phyloP scores from a whole-genome alignment of 2,888 invertebrate genomes.

The Protodeltote pygarga region DNA sequence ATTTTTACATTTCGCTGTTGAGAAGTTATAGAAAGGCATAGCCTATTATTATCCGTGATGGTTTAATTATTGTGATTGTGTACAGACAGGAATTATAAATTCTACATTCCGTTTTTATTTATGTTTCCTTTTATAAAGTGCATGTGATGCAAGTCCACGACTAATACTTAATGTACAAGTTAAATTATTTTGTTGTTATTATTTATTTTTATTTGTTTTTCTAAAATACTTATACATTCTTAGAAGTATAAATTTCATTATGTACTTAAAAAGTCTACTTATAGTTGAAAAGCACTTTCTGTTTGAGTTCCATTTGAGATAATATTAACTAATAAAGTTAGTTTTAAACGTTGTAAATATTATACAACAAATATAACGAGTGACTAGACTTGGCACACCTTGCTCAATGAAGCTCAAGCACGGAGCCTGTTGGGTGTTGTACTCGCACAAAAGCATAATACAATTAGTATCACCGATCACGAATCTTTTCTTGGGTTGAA shows the following conservation, averaged over 20 bases:
- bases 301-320: slow-evolving; percentile 52
- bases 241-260: slow-evolving; percentile 52
- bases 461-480: slow-evolving; percentile 46
- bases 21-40: slow-evolving; percentile 80
- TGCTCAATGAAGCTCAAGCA: slow-evolving; percentile 82
- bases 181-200: slow-evolving; percentile 68
- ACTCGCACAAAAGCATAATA: slow-evolving; percentile 80
- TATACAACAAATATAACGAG: slow-evolving; percentile 35
- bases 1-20: slow-evolving; percentile 86
- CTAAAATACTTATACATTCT: slow-evolving; percentile 54
- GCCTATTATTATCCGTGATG: slow-evolving; percentile 82
- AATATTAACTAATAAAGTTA: slow-evolving; percentile 39
- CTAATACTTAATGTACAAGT: slow-evolving; percentile 81
- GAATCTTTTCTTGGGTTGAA: slow-evolving; percentile 42
- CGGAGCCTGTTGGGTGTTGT: slow-evolving; percentile 60
- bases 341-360: slow-evolving; percentile 41
- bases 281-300: slow-evolving; percentile 60
- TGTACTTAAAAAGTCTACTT: slow-evolving; percentile 68
- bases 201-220: slow-evolving; percentile 60
- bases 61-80: slow-evolving; percentile 82
- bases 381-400: slow-evolving; percentile 48
- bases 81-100: slow-evolving; percentile 84
- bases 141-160: slow-evolving; percentile 86
- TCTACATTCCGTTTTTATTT: slow-evolving; percentile 84
- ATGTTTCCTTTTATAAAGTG: slow-evolving; percentile 70